Percentiles rank a stretch among this genome's conserved stretches.
Evolutionary conservation across 2,113 vertebrate species (phyloP).

Genomic region (Notothenia coriiceps): DNA sequence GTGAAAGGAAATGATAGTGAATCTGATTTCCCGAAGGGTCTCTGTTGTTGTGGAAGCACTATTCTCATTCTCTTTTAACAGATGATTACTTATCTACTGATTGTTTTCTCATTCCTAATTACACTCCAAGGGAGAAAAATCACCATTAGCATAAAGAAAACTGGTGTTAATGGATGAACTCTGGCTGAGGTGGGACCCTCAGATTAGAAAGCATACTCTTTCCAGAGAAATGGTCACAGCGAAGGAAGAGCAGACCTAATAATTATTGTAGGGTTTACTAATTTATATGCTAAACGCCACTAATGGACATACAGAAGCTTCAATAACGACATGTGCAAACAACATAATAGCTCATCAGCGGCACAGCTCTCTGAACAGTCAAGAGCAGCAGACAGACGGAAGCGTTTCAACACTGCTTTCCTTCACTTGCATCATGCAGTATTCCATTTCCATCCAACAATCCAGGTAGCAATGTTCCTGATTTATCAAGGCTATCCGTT

Average conservation of each 20-base stretch:
- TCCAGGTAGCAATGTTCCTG: constrained; percentile 58
- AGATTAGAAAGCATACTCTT: constrained; percentile 41
- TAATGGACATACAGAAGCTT: constrained; percentile 15
- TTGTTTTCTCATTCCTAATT: constrained; percentile 55
- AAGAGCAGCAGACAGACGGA: constrained; percentile 33
- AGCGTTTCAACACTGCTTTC: constrained; percentile 60
- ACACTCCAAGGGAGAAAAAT: constrained; percentile 37
- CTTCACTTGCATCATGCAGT: constrained; percentile 66
- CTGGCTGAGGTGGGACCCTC: constrained; percentile 8
- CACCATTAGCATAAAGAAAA: constrained; percentile 45
- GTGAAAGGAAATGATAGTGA: constrained; percentile 48
- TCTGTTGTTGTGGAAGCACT: constrained; percentile 59
- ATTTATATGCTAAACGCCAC: constrained; percentile 23
- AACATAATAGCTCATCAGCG: constrained; percentile 51
- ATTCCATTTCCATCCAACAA: constrained; percentile 53
- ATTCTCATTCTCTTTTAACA: constrained; percentile 53
- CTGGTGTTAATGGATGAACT: constrained; percentile 40
- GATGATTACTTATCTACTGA: constrained; percentile 62
- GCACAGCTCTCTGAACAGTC: constrained; percentile 40
- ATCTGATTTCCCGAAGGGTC: constrained; percentile 54
- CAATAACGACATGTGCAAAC: constrained; percentile 49
- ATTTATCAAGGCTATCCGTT: constrained; percentile 63
- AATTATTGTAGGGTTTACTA: constrained; percentile 33
- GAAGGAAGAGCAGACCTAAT: constrained; percentile 28
- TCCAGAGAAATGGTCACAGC: constrained; percentile 28